Conservation (phyloP, 2,113 vertebrate genomes). For the Polypterus bichir region DNA sequence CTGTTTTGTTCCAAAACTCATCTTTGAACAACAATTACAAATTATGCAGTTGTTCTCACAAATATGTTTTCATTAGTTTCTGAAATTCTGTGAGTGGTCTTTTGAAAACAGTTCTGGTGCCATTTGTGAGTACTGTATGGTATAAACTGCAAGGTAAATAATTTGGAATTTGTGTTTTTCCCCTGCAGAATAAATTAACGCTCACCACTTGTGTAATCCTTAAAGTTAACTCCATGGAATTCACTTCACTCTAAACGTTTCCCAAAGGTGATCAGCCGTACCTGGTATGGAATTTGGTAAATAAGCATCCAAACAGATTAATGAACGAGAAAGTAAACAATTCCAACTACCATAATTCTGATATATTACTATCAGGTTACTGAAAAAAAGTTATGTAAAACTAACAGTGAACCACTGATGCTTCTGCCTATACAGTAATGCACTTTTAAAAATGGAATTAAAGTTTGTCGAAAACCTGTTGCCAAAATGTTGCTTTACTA, state of each 20-base stretch:
- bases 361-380: too few species aligned
- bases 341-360: too few species aligned
- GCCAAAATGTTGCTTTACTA: too few species aligned
- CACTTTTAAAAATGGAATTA: too few species aligned
- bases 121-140: constrained; percentile 36
- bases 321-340: too few species aligned
- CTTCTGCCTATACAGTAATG: too few species aligned
- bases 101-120: background rate
- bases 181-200: constrained; percentile 67
- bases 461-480: too few species aligned
- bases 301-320: background rate
- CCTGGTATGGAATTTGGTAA: constrained; percentile 35
- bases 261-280: constrained; percentile 13
- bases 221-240: constrained; percentile 67
- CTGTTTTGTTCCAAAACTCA: background rate
- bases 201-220: constrained; percentile 67
- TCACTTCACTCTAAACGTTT: constrained; percentile 35
- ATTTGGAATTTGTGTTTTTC: constrained; percentile 56
- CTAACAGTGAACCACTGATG: too few species aligned
- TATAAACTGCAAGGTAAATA: constrained; percentile 55
- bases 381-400: too few species aligned
- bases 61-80: background rate
- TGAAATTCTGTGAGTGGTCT: constrained; percentile 1
- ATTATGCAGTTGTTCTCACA: background rate
- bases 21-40: background rate